Base-by-base conservation (phyloP, 1,140 invertebrate genomes). In the Gerris buenoi region DNA sequence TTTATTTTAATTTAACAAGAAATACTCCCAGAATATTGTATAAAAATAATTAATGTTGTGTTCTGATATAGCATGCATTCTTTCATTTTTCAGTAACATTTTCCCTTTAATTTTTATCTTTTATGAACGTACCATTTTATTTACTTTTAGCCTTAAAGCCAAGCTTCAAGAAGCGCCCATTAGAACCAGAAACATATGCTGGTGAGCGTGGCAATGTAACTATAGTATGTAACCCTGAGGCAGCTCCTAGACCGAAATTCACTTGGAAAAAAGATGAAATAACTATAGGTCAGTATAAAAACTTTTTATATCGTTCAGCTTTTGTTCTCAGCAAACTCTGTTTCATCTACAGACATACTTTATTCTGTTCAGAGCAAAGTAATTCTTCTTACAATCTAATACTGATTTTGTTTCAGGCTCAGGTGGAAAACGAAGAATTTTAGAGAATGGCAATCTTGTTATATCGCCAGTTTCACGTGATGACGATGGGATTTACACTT, bases 251-350 rank as follows among this genome's bases (percentile, higher is more conserved):
- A 70, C 92, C 95, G 0, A 85, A 85, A 71, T 94, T 94, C 74
- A 82, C 85, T 57, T 98, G 95, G 95, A 89, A 89, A 74, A 94
- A 94, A 77, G 88, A 97, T 80, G 90, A 88, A 23, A 87, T 86
- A 73, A 79, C 88, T 1, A 83, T 95, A 63, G 90, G 87, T 68
- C n/a, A n/a, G n/a, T n/a, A n/a, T n/a, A n/a, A n/a, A n/a, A n/a
- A n/a, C n/a, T n/a, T n/a, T n/a, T n/a, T n/a, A n/a, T n/a, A n/a
- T n/a, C n/a, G n/a, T n/a, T n/a, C n/a, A n/a, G n/a, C n/a, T n/a
- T n/a, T n/a, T n/a, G n/a, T n/a, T n/a, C n/a, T n/a, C n/a, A n/a
- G n/a, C n/a, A n/a, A n/a, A n/a, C n/a, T n/a, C n/a, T n/a, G n/a
- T n/a, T n/a, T n/a, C n/a, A n/a, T n/a, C n/a, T n/a, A n/a, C n/a